These are phyloP conservation scores for Chlorops oryzae DNA, from an alignment of 1,140 invertebrate species.

Conservation along the genomic window DNA sequence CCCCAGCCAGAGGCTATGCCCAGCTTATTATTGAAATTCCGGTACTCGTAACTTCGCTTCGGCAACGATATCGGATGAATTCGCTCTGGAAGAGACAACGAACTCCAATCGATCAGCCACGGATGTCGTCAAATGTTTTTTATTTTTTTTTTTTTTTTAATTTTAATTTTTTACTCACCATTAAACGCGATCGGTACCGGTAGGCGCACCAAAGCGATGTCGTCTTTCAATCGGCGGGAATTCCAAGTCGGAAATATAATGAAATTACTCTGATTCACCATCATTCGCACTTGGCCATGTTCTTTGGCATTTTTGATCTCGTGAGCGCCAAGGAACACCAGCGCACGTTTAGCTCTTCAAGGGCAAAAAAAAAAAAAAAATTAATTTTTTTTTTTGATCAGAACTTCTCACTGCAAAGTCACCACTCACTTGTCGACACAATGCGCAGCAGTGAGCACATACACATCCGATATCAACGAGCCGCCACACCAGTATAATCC, in stretches of 20 bases:
- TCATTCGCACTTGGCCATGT: slow-evolving; percentile 36
- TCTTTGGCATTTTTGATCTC: slow-evolving; percentile 48
- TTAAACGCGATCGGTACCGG: slow-evolving; percentile 49
- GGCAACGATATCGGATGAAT: slow-evolving; percentile 50
- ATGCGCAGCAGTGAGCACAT: slow-evolving; percentile 57
- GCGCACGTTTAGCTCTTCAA: slow-evolving; percentile 34
- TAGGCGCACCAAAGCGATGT: slow-evolving; percentile 55
- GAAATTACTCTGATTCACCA: slow-evolving; percentile 45
- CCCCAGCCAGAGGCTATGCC: slow-evolving; percentile 52
- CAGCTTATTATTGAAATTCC: slow-evolving; percentile 44
- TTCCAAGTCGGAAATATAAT: slow-evolving; percentile 51
- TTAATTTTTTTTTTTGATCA: slow-evolving; percentile 7
- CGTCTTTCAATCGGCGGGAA: slow-evolving; percentile 47
- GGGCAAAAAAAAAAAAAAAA: not conserved
- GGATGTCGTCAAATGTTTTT: not conserved
- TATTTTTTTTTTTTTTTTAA: not conserved
- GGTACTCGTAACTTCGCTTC: slow-evolving; percentile 35
- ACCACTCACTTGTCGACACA: slow-evolving; percentile 44
- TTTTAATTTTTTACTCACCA: slow-evolving; percentile 32
- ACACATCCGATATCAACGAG: slow-evolving; percentile 52
- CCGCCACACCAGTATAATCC: slow-evolving; percentile 54
- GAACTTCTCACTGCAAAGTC: slow-evolving; percentile 7
- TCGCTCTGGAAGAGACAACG: slow-evolving; percentile 41
- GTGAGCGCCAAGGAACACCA: slow-evolving; percentile 51
- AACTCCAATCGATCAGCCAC: not conserved